Evolutionary conservation across 1,140 invertebrate species (phyloP).

Genomic region (Acarapis woodi): DNA sequence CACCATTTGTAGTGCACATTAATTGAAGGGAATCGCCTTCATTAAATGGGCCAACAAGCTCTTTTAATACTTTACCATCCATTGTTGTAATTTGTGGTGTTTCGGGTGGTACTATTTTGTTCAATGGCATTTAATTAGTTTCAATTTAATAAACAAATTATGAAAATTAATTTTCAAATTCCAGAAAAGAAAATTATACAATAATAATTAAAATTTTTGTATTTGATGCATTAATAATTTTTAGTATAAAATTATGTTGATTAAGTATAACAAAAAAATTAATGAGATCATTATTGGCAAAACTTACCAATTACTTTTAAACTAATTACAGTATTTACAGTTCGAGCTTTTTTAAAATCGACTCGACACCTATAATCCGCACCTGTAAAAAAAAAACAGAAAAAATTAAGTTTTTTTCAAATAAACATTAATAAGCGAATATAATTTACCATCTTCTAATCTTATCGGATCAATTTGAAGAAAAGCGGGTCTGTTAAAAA

Average conservation of each 20-base stretch:
- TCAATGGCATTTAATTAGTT: too few relatives aligned
- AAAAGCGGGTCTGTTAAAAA: conserved; percentile 21
- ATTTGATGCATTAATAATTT: too few relatives aligned
- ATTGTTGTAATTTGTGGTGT: conserved; percentile 13
- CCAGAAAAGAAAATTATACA: too few relatives aligned
- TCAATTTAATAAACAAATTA: too few relatives aligned
- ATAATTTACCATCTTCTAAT: conserved; percentile 32
- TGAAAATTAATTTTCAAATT: too few relatives aligned
- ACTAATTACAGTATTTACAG: conserved; percentile 52
- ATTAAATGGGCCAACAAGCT: conserved; percentile 15
- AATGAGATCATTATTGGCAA: too few relatives aligned
- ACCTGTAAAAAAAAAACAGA: too few relatives aligned
- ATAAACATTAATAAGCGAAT: too few relatives aligned
- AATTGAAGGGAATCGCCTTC: conserved; percentile 13
- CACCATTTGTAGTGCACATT: conserved; percentile 13
- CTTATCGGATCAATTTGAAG: conserved; percentile 12
- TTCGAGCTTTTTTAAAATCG: conserved; percentile 58
- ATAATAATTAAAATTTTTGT: too few relatives aligned
- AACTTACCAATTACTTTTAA: conserved; percentile 65
- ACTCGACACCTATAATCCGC: conserved; percentile 58
- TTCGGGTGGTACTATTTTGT: conserved; percentile 15
- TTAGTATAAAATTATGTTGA: too few relatives aligned
- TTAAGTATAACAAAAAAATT: too few relatives aligned
- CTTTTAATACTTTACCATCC: conserved; percentile 12
- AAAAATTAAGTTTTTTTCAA: too few relatives aligned